Evolutionary conservation across 2,113 vertebrate genomes (phyloP).

Genomic region (Engraulis encrasicolus): DNA sequence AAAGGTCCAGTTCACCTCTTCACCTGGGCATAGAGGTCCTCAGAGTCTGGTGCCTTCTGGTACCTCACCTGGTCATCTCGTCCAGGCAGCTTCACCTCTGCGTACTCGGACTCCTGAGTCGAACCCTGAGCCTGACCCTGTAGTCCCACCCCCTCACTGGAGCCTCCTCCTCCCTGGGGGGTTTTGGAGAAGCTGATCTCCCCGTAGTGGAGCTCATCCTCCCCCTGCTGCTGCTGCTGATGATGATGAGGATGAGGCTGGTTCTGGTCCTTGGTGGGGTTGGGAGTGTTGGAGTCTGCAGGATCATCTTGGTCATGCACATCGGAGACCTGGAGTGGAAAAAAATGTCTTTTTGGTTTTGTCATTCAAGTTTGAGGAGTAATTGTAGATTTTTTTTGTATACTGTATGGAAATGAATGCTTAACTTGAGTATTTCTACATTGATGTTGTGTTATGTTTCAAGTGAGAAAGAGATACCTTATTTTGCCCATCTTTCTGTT

Average conservation of each 20-base stretch:
- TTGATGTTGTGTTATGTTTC: too few relatives aligned
- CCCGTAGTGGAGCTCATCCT: neutral
- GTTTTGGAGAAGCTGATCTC: neutral
- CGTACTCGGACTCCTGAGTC: neutral
- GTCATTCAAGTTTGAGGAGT: too few relatives aligned
- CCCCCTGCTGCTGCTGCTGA: too few relatives aligned
- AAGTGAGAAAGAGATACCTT: too few relatives aligned
- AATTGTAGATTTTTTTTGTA: too few relatives aligned
- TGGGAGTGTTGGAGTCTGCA: neutral
- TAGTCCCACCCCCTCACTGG: neutral
- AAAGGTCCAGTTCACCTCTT: too few relatives aligned
- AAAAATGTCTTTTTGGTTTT: too few relatives aligned
- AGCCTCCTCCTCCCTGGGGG: neutral
- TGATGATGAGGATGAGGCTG: too few relatives aligned
- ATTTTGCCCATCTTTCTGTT: too few relatives aligned
- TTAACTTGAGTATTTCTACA: too few relatives aligned
- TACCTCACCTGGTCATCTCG: neutral
- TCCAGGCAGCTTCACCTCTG: neutral
- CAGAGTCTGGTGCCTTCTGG: neutral
- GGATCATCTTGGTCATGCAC: neutral
- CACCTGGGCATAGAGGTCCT: neutral
- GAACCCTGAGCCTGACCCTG: neutral
- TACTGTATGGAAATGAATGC: too few relatives aligned
- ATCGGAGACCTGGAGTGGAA: neutral
- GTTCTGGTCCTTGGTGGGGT: neutral